Conservation (phyloP, 2,113 vertebrate genomes). For the Seriola quinqueradiata region DNA sequence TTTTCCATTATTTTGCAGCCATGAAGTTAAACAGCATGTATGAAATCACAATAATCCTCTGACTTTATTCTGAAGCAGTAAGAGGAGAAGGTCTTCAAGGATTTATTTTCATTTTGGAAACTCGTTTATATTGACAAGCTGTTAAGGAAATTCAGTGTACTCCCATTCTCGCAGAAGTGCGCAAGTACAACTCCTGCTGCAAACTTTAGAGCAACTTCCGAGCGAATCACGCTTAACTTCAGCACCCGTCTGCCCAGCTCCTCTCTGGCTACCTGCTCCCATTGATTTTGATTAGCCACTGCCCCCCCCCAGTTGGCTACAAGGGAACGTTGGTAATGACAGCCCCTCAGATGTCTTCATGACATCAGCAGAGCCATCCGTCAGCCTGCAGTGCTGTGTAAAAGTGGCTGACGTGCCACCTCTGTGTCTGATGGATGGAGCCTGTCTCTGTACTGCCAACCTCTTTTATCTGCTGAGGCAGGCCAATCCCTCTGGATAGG, state of each 20-base stretch:
- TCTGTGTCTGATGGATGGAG: conserved; percentile 76
- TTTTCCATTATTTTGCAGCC: conserved; percentile 60
- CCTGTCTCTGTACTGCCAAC: conserved; percentile 68
- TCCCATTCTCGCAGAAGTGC: not conserved
- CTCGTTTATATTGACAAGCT: not conserved
- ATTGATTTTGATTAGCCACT: conserved; percentile 75
- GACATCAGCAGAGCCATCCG: conserved; percentile 73
- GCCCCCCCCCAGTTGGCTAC: conserved; percentile 51
- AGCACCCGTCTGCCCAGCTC: not conserved
- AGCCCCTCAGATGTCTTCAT: conserved; percentile 77
- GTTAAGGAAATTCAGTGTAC: conserved; percentile 26
- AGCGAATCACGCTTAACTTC: conserved; percentile 50
- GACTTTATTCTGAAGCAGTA: conserved; percentile 1
- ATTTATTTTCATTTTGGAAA: not conserved
- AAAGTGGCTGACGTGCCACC: conserved; percentile 76
- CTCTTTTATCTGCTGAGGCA: conserved; percentile 77
- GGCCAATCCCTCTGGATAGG: conserved; percentile 71
- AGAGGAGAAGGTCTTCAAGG: not conserved
- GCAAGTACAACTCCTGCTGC: conserved; percentile 9
- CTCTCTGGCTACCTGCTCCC: conserved; percentile 32
- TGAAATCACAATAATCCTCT: conserved; percentile 7
- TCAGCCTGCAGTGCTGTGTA: conserved; percentile 73
- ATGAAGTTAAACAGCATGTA: conserved; percentile 10
- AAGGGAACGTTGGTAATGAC: conserved; percentile 65
- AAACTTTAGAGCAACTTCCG: conserved; percentile 55